Base-by-base conservation (phyloP, 2,888 invertebrate genomes). In the Eledona agricola region DNA sequence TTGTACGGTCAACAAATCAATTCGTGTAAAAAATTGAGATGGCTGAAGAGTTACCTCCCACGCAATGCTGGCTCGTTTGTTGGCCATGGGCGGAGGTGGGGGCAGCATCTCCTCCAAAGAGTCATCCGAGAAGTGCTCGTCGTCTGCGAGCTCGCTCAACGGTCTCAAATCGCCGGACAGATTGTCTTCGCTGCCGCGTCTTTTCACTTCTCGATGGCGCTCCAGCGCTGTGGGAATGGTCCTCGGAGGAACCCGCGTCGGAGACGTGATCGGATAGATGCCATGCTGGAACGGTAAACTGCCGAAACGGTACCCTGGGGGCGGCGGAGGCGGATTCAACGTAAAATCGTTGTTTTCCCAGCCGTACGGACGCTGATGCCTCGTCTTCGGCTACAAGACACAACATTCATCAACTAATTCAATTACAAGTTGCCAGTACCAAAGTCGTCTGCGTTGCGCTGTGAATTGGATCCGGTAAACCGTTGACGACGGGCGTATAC, bases 61-160 rank as follows among this genome's bases (percentile, higher is more conserved):
- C 57, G 91, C 90, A 63, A 91, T 90, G 72, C 90, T 90, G 71
- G 87, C 86, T 66, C 89, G 83, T 78, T 90, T 90, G 71, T 84
- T 84, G 64, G 22, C 29, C 17, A 72, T 64, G 28, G 80, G 77
- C 7, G 81, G 80, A 7, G 82, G 86, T 28, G 86, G 87, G 23
- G 86, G 88, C 61, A 87, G 80, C 66, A 84, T 80, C 70, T 89
- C 90, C 75, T 92, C 91, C 58, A 90, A 76, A 9, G 91, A 92
- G 76, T 92, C 91, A 73, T 92, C 91, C 12, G 90, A 91, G 75
- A 90, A 90, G 67, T 86, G 85, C 57, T 83, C 84, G 57, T 82
- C 82, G 63, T 79, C 81, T 55, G 80, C 81, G 56, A 71, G 47
- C 59, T 75, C 74, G 46, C 73, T 72, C 32, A 73, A 59, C 25